A percentile compares a stretch with the other conserved stretches of the same genome.
Evolutionary conservation across 2,888 invertebrate genomes (phyloP).

Genomic region (Platyscelio sp.): DNA sequence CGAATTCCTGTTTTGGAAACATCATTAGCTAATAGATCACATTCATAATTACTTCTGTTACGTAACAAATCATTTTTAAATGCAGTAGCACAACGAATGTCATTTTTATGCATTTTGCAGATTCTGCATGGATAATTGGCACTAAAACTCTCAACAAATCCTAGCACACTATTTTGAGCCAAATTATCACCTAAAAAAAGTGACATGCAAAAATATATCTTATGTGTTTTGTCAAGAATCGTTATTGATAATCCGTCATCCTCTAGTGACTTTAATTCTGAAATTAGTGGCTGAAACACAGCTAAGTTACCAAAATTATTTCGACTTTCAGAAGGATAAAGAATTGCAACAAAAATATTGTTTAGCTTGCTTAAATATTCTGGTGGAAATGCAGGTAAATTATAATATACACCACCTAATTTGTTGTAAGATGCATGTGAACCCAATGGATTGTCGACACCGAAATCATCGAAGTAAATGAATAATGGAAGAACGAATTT

Average conservation of each 20-base stretch:
- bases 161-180: slow-evolving; percentile 54
- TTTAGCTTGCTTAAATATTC: slow-evolving; percentile 21
- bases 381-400: slow-evolving; percentile 50
- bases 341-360: slow-evolving; percentile 51
- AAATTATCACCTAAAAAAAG: slow-evolving; percentile 64
- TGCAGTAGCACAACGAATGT: no score
- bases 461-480: slow-evolving; percentile 71
- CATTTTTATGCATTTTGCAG: slow-evolving; percentile 31
- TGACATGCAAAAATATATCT: slow-evolving; percentile 34
- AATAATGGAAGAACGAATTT: slow-evolving; percentile 56
- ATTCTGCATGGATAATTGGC: slow-evolving; percentile 63
- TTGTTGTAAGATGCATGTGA: slow-evolving; percentile 41
- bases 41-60: slow-evolving; percentile 46
- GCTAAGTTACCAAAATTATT: neutral
- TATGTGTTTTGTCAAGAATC: neutral
- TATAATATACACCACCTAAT: slow-evolving; percentile 60
- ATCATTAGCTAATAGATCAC: slow-evolving; percentile 39
- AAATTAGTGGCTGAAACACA: neutral
- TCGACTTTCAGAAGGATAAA: slow-evolving; percentile 22
- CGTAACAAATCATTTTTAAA: neutral
- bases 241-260: no score
- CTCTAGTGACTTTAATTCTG: neutral
- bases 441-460: slow-evolving; percentile 53
- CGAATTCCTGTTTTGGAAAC: slow-evolving; percentile 40
- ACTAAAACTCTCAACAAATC: slow-evolving; percentile 62